Conservation (phyloP, 2,797 vertebrate species). For the Acanthornis magna region DNA sequence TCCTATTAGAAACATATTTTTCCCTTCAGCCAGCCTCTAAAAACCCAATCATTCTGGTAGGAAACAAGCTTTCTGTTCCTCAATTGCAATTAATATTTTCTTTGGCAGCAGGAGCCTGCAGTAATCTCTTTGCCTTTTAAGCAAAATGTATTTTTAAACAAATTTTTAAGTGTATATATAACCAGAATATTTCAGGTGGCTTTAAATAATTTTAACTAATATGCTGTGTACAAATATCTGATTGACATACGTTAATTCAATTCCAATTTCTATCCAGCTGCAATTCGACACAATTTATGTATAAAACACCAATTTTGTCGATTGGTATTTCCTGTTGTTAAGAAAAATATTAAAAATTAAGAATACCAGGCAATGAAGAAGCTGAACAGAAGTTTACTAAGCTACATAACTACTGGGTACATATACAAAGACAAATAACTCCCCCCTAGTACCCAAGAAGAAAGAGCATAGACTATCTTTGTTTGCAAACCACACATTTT, state of each 20-base stretch:
- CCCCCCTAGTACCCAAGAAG: background rate
- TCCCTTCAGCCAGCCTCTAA: background rate
- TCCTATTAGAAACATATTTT: conserved; percentile 39
- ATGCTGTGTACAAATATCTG: background rate
- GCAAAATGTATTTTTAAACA: background rate
- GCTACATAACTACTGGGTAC: background rate
- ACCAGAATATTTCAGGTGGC: background rate
- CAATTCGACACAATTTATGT: background rate
- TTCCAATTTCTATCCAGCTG: background rate
- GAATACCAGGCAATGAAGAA: background rate
- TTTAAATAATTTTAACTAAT: background rate
- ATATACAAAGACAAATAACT: background rate
- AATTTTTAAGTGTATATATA: background rate
- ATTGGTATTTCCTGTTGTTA: background rate
- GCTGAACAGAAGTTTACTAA: background rate
- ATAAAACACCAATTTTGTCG: background rate
- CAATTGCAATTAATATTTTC: background rate
- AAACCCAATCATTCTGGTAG: background rate
- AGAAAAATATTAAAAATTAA: background rate
- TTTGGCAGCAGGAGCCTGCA: background rate
- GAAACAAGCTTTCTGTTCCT: background rate
- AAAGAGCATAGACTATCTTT: background rate
- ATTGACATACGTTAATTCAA: background rate
- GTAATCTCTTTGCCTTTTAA: background rate
- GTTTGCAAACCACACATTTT: background rate